Conservation (phyloP, 1,140 invertebrate species). For the Brachionus asplanchnoidis region DNA sequence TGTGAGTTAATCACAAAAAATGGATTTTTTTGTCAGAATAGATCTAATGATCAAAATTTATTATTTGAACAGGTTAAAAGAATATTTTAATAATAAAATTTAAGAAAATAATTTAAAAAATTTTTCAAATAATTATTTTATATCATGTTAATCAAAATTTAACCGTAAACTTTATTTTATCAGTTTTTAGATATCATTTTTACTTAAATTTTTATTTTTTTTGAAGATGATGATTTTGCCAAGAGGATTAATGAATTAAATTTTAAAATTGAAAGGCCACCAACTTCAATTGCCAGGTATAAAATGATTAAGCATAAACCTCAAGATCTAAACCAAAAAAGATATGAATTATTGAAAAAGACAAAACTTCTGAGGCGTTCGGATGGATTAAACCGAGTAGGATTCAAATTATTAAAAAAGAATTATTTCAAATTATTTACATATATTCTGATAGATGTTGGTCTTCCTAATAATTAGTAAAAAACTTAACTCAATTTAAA, state of each 20-base stretch:
- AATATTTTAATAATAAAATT: too few relatives aligned
- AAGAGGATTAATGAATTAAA: neutral
- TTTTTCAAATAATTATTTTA: too few relatives aligned
- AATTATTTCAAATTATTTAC: neutral
- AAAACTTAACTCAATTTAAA: neutral
- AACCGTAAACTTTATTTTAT: too few relatives aligned
- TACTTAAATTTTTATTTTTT: too few relatives aligned
- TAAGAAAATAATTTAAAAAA: neutral
- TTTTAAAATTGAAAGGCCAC: slow-evolving; percentile 7
- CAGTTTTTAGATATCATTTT: too few relatives aligned
- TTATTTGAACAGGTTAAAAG: too few relatives aligned
- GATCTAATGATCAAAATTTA: too few relatives aligned
- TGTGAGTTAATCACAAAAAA: too few relatives aligned
- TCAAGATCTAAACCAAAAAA: neutral
- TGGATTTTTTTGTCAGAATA: too few relatives aligned
- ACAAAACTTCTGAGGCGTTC: neutral
- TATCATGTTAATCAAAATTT: too few relatives aligned
- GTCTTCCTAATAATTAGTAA: neutral
- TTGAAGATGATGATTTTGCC: slow-evolving; percentile 24
- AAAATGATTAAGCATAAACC: slow-evolving; percentile 27
- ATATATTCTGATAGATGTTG: neutral
- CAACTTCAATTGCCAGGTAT: neutral
- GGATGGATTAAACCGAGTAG: neutral
- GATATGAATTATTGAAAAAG: neutral
- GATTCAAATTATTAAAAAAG: neutral